phyloP scores from a whole-genome alignment of 2,113 vertebrate genomes.

The Gobiocypris rarus region DNA sequence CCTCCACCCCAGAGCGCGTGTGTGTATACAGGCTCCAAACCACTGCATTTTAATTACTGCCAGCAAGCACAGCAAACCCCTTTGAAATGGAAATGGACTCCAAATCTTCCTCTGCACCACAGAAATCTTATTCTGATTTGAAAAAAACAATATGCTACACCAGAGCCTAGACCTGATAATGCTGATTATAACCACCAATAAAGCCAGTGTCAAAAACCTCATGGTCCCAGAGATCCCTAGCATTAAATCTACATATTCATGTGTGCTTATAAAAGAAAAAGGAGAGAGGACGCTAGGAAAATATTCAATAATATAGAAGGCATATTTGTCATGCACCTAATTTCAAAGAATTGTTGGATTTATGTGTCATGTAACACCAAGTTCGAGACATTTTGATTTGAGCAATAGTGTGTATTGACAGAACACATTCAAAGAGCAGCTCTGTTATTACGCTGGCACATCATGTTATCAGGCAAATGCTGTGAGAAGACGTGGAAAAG shows the following conservation, averaged over 20 bases:
- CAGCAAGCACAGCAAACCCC: conserved; percentile 87
- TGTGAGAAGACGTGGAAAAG: conserved; percentile 24
- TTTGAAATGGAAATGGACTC: conserved; percentile 99
- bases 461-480: conserved; percentile 30
- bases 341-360: conserved; percentile 30
- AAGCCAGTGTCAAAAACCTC: conserved; percentile 64
- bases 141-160: conserved; percentile 90
- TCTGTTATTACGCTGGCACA: conserved; percentile 40
- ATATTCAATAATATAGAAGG: conserved; percentile 28
- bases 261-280: conserved; percentile 58
- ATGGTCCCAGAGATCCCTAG: conserved; percentile 63
- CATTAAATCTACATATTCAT: conserved; percentile 77
- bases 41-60: conserved; percentile 99
- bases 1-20: conserved; percentile 76
- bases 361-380: not conserved
- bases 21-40: conserved; percentile 82
- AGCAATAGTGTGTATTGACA: conserved; percentile 10
- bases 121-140: conserved; percentile 97
- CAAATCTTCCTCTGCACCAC: conserved; percentile 88
- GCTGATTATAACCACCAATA: conserved; percentile 81
- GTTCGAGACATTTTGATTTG: conserved; percentile 4
- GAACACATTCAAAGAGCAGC: conserved; percentile 23
- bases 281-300: conserved; percentile 55
- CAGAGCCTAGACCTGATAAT: conserved; percentile 91
- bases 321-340: conserved; percentile 27